phyloP scores from a whole-genome alignment of 2,797 vertebrate species.

The Sebastes kiyomatsui region DNA sequence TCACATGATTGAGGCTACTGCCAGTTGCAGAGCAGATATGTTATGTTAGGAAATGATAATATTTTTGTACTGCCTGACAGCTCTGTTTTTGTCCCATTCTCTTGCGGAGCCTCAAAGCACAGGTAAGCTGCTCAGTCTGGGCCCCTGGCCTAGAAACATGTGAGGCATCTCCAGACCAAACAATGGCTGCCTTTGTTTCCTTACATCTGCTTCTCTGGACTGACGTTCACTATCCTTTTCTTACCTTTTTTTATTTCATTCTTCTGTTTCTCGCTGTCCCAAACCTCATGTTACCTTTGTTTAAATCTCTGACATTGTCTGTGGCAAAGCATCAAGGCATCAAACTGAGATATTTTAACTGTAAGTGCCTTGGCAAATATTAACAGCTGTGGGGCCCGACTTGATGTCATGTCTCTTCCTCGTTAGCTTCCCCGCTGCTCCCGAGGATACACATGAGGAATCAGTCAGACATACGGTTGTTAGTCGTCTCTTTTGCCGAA shows the following conservation, averaged over 20 bases:
- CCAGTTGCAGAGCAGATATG: constrained; percentile 79
- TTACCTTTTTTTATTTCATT: constrained; percentile 46
- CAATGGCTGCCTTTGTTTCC: constrained; percentile 87
- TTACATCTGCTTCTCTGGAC: constrained; percentile 83
- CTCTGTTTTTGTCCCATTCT: constrained; percentile 81
- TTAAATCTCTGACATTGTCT: constrained; percentile 28
- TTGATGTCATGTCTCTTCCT: constrained; percentile 53
- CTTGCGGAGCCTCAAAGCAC: constrained; percentile 82
- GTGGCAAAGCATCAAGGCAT: constrained; percentile 24
- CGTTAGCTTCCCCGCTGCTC: constrained; percentile 49
- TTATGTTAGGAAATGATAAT: constrained; percentile 80
- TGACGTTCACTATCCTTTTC: constrained; percentile 56
- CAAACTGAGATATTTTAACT: constrained; percentile 47
- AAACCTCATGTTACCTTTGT: constrained; percentile 33
- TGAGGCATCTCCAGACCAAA: constrained; percentile 83
- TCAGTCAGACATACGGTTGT: constrained; percentile 55
- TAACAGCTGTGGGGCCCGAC: constrained; percentile 42
- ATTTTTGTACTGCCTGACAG: constrained; percentile 83
- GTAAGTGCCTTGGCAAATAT: constrained; percentile 49
- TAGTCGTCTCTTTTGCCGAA: constrained; percentile 30
- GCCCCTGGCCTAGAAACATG: constrained; percentile 83
- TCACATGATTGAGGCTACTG: constrained; percentile 72
- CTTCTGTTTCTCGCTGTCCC: constrained; percentile 18
- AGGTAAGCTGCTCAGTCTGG: constrained; percentile 86
- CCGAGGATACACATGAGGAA: constrained; percentile 62